Evolutionary conservation across 2,113 vertebrate genomes (phyloP).

Genomic region (Callithrix jacchus): DNA sequence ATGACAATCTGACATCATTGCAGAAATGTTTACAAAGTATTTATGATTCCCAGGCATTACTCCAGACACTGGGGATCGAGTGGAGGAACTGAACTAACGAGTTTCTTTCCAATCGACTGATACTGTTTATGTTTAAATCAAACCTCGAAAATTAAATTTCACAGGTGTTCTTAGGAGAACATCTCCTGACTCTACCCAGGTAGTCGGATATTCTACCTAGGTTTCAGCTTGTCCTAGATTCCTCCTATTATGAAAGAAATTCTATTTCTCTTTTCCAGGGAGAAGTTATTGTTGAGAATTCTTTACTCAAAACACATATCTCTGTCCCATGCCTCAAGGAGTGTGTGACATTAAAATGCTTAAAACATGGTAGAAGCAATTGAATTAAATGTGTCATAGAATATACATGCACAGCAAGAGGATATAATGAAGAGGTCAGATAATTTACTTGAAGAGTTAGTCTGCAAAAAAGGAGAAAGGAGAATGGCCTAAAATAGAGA

Average conservation of each 20-base stretch:
- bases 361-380: not conserved
- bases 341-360: not conserved
- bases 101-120: not conserved
- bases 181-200: not conserved
- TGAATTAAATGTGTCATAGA: not conserved
- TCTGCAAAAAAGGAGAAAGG: not conserved
- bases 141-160: not conserved
- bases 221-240: not conserved
- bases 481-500: not conserved
- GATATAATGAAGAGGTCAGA: not conserved
- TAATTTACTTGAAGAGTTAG: not conserved
- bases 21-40: not conserved
- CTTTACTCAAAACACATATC: not conserved
- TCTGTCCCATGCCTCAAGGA: not conserved
- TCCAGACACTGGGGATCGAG: not conserved
- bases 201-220: not conserved
- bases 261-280: not conserved
- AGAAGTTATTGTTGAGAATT: not conserved
- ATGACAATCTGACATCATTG: not conserved
- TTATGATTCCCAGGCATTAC: not conserved
- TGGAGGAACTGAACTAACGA: not conserved
- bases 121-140: not conserved
- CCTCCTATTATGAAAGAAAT: not conserved
- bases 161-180: not conserved
- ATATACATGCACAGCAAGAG: not conserved